Evolutionary conservation across 2,888 invertebrate genomes (phyloP), one percentile per base, ranked within the genome.

Genomic region (Lydus trimaculatus): DNA sequence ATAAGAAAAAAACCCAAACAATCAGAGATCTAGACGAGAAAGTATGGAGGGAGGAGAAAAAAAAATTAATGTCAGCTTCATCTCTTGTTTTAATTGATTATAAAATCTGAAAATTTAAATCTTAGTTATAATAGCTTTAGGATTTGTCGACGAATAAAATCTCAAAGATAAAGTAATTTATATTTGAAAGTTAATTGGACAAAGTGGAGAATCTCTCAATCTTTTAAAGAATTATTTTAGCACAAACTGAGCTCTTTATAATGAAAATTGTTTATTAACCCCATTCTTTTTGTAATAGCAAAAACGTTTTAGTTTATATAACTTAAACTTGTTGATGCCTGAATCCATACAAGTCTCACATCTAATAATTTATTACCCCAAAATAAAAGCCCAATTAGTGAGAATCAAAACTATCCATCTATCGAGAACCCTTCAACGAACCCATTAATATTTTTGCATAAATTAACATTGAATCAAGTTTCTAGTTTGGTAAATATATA

Each of bases 131-230:
- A 48, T 48, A 20, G 9, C 48, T 20, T 48, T 20, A 20, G 20
- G 8, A 20, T 48, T 48, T 48, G 48, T 48, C 48, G 48, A 48
- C 48, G 48, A 48, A 48, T 48, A 48, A 48, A 48, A 9, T 48
- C 48, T 48, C 48, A 48, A 20, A 48, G 48, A 48, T 48, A 48
- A 48, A 48, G 48, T 48, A 48, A 20, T 48, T 48, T 48, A 48
- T 48, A 48, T 48, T 48, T 48, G 48, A 48, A 48, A 48, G 20
- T 48, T 48, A 48, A 48, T 48, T 48, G 48, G 48, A 48, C 48
- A 48, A 20, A 48, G 48, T 48, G 48, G 48, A 48, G 20, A 48
- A 48, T 23, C 48, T 48, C 20, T 48, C 48, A 48, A 48, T 48
- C 48, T 48, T 20, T 48, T 20, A 20, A 48, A 48, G 20, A 48